Evolutionary conservation across 2,113 vertebrate species (phyloP), one percentile per base, ranked within the genome.

Genomic region (Myanophis thanlyinensis): DNA sequence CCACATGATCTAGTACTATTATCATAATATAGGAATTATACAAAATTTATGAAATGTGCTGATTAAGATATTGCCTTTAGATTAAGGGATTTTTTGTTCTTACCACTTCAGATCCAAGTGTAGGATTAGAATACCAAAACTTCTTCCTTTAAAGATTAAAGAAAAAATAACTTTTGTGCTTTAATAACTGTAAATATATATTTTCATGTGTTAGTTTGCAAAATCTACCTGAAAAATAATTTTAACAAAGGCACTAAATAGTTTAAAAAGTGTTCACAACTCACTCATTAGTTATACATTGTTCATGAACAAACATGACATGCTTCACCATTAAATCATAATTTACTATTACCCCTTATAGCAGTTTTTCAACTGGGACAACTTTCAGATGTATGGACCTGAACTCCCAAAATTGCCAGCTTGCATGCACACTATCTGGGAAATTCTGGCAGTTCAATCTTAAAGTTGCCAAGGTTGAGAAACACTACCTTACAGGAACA

Each of bases 121-220:
- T 85, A 53, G 98, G 97, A 49, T 96, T 96, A 91, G 98, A 97
- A 90, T 98, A 98, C 98, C 98, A 98, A 59, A 97, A 97, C 93
- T 98, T 98, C 96, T 98, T 98, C 85, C 98, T 98, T 94, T 59
- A 1, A 51, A 54, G 44, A 90, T 80, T 86, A 94, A 95, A 91
- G 67, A 85, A 87, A 30, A 56, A 23, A 35, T 27, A 85, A 12
- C 40, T 40, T 49, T 25, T 56, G 48, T 54, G 27, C 27, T 80
- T 54, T 85, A 85, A 59, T 13, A 85, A 12, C 12, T 54, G 30
- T 30, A 84, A 35, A 3, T 48, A n/a, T n/a, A 47, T 5, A 53
- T 13, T 48, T 59, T 51, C 1, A 12, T 20, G 25, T 15, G 23
- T 3, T 30, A 47, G 48, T 86, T 47, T 30, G 27, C 10, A 86